Evolutionary conservation across 1,140 invertebrate genomes (phyloP).

Genomic region (Ceratitis capitata): DNA sequence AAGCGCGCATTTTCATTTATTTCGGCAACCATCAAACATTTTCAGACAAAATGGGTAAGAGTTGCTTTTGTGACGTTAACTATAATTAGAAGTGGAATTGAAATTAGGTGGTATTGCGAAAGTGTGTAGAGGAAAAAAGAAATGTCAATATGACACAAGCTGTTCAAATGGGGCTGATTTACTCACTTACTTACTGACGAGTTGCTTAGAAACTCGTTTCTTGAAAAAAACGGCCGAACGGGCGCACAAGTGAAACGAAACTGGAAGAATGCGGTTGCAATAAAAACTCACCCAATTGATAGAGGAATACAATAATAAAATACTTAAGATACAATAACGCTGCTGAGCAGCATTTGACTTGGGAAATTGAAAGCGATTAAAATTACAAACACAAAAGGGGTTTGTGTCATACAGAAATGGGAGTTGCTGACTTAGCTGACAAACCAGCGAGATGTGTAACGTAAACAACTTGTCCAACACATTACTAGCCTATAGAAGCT

Average conservation of each 20-base stretch:
- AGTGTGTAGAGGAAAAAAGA: not conserved
- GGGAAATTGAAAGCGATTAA: conserved; percentile 21
- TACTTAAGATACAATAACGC: not conserved
- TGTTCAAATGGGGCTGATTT: no score
- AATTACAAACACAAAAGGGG: not conserved
- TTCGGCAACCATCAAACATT: conserved; percentile 15
- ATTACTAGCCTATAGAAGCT: no score
- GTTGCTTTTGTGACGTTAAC: not conserved
- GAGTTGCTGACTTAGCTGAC: no score
- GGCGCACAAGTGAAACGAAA: no score
- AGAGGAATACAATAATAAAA: not conserved
- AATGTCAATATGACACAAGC: not conserved
- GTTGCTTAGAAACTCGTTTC: no score
- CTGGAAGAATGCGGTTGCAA: conserved; percentile 18
- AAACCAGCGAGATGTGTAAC: no score
- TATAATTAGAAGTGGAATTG: conserved; percentile 13
- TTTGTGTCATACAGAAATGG: not conserved
- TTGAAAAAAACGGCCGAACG: no score
- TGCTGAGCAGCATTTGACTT: not conserved
- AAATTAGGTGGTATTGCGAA: conserved; percentile 27
- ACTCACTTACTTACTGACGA: no score
- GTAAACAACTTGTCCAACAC: no score
- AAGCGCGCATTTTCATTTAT: not conserved
- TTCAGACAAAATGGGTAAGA: not conserved
- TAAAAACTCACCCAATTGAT: not conserved